These are phyloP conservation scores for Microcebus ravelobensis DNA, from an alignment of 2,113 vertebrate species.

Conservation along the genomic window DNA sequence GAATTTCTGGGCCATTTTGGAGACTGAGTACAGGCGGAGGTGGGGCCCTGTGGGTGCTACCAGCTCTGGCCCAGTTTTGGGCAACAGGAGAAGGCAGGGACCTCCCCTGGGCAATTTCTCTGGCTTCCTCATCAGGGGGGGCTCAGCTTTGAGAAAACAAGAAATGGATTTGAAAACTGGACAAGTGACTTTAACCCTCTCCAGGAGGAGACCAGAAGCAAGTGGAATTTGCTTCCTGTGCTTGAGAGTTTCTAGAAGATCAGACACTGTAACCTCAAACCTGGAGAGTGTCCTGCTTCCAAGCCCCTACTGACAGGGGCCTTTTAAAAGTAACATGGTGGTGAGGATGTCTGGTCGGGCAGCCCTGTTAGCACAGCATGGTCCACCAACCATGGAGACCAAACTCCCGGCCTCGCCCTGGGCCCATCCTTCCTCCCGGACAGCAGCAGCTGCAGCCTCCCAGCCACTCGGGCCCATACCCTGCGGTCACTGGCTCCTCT, in stretches of 20 bases:
- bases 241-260: background rate
- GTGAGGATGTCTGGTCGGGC: background rate
- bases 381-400: background rate
- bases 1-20: background rate
- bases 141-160: slow-evolving; percentile 10
- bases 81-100: background rate
- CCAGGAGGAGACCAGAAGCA: background rate
- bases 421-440: background rate
- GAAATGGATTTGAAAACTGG: background rate
- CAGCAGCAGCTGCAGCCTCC: background rate
- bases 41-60: background rate
- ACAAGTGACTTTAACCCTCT: background rate
- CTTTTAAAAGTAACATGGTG: background rate
- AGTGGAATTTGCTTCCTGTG: background rate
- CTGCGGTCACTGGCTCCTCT: background rate
- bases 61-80: background rate
- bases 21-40: background rate
- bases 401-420: background rate
- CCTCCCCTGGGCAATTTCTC: background rate
- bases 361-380: background rate
- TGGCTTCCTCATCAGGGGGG: background rate
- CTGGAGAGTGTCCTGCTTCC: background rate
- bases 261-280: background rate
- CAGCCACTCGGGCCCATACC: background rate
- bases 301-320: background rate